Evolutionary conservation across 2,888 invertebrate species (phyloP), one percentile per base, ranked within the genome.

Genomic region (Panopea generosa): DNA sequence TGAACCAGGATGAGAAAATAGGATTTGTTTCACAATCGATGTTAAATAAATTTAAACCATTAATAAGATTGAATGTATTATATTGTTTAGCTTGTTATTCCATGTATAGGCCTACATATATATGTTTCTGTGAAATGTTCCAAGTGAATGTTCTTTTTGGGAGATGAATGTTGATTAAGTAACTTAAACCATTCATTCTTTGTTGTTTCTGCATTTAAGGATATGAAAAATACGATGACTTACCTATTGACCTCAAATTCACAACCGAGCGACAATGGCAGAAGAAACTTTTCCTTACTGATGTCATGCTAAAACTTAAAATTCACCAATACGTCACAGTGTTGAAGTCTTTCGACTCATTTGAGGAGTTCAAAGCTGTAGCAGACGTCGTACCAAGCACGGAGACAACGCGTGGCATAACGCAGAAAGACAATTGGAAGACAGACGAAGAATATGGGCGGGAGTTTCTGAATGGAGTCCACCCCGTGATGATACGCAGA

Each of bases 381-480:
- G 43, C 61, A 9, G 53, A 57, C 2, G 74, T 78, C 11, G 49
- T 70, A 26, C 70, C 67, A 2, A 16, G 43, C 6, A 69, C 78
- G 1, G 70, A 78, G 57, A 70, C 67, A n/a, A 27, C 52, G 26
- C 29, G 40, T 7, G 57, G 57, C 6, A 74, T 78, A 11, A 61
- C 29, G 55, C 68, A 72, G 14, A 57, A 77, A 29, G 80, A 73
- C 43, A 57, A 52, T 2, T 81, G 81, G 81, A 52, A 55, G 24
- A 65, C 63, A 16, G 81, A 81, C 50, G 77, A 74, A 49, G 81
- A 81, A 49, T 81, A 68, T 62, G 81, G 81, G 7, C 57, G 81
- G 26, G 57, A 74, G 33, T 65, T 74, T 38, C 53, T 81, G 6
- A 61, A 47, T 33, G 81, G 81, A 0, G 63, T 81, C 1, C 70